These are phyloP conservation scores for Rhabdornis inornatus DNA, from an alignment of 2,113 vertebrate genomes.

Conservation along the genomic window DNA sequence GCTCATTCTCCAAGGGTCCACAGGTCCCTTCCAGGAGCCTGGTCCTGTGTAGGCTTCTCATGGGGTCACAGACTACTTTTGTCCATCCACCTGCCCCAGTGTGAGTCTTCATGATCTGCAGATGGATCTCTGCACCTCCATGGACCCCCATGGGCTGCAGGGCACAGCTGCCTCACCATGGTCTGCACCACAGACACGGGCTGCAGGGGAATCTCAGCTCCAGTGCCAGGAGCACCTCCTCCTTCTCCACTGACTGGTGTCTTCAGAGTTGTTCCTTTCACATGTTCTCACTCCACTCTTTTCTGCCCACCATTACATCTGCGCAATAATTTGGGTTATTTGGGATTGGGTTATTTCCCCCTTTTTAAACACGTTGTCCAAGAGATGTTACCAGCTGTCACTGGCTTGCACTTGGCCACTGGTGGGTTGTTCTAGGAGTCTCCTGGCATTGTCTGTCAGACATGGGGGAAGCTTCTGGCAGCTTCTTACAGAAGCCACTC, in stretches of 20 bases:
- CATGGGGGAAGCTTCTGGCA: neutral
- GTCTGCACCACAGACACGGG: too few relatives aligned
- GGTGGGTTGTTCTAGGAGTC: neutral
- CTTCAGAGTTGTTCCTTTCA: neutral
- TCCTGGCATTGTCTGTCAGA: neutral
- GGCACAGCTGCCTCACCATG: neutral
- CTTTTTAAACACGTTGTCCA: rapidly evolving
- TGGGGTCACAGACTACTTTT: neutral
- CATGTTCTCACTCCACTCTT: neutral
- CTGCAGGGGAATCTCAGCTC: neutral
- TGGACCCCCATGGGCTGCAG: too few relatives aligned
- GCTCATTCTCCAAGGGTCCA: neutral
- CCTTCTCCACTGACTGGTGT: neutral
- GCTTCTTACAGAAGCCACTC: neutral
- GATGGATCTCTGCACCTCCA: neutral
- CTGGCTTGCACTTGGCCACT: neutral
- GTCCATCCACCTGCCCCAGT: neutral
- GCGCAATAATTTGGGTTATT: neutral
- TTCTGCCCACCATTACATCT: neutral
- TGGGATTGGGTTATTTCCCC: neutral
- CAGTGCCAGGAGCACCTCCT: neutral
- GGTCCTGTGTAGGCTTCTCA: neutral
- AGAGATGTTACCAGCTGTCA: neutral
- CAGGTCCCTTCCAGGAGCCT: neutral
- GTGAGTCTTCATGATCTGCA: neutral